Evolutionary conservation across 1,140 invertebrate genomes (phyloP).

Genomic region (Sitophilus oryzae): DNA sequence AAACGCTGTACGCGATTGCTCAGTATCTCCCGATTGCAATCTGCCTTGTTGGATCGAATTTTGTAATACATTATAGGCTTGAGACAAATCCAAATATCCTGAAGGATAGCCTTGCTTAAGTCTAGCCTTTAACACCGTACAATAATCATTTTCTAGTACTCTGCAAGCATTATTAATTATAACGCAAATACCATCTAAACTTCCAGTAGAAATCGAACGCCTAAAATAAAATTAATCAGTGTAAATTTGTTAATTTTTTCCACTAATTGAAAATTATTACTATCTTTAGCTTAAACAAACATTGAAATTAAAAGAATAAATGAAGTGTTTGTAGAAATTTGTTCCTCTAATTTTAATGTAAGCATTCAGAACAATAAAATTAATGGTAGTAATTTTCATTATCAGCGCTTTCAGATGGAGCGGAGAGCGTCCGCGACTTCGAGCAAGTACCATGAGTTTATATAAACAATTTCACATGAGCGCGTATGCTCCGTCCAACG

Average conservation of each 20-base stretch:
- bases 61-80: constrained; percentile 74
- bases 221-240: constrained; percentile 44
- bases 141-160: constrained; percentile 82
- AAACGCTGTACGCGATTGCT: constrained; percentile 55
- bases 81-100: constrained; percentile 75
- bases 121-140: constrained; percentile 65
- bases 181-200: constrained; percentile 92
- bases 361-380: too few species aligned
- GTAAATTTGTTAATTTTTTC: not conserved
- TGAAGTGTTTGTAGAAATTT: too few species aligned
- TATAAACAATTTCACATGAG: too few species aligned
- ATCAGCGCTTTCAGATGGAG: too few species aligned
- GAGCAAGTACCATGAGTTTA: too few species aligned
- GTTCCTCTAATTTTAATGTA: too few species aligned
- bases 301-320: constrained; percentile 6
- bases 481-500: too few species aligned
- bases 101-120: constrained; percentile 80
- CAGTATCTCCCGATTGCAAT: constrained; percentile 72
- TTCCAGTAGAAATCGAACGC: constrained; percentile 81
- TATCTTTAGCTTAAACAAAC: constrained; percentile 1
- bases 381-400: too few species aligned
- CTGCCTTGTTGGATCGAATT: constrained; percentile 77
- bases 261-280: too few species aligned
- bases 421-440: too few species aligned
- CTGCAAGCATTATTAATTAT: constrained; percentile 92